Percentiles rank a stretch among this genome's conserved stretches.
These are phyloP conservation scores for Atta texana DNA, from an alignment of 1,140 invertebrate species.

Conservation along the genomic window DNA sequence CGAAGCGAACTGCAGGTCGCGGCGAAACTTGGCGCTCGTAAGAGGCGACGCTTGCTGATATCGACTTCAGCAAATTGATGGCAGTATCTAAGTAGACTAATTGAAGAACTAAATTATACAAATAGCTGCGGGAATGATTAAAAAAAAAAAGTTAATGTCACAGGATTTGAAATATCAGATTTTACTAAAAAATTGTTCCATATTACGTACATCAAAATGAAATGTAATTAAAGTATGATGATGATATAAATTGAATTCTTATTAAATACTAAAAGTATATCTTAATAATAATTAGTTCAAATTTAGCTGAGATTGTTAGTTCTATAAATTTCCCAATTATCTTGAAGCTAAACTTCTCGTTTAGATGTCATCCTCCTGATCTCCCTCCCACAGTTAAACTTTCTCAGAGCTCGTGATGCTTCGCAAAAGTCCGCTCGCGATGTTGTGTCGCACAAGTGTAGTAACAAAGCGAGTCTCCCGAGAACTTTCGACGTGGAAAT, in stretches of 20 bases:
- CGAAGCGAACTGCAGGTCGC: constrained; percentile 34
- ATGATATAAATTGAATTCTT: background rate
- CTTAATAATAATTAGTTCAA: background rate
- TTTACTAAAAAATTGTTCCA: background rate
- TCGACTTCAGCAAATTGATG: constrained; percentile 61
- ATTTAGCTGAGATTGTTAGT: background rate
- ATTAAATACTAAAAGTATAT: background rate
- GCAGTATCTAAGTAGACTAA: constrained; percentile 34
- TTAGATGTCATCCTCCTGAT: constrained; percentile 14
- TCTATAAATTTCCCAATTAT: constrained; percentile 5
- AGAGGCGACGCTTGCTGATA: constrained; percentile 52
- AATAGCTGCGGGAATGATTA: background rate
- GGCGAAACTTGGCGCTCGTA: constrained; percentile 52
- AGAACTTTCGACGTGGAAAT: constrained; percentile 77
- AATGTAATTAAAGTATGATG: background rate
- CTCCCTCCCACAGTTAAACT: constrained; percentile 15
- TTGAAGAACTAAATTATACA: constrained; percentile 19
- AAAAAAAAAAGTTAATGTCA: background rate
- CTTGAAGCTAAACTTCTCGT: constrained; percentile 20
- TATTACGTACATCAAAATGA: background rate
- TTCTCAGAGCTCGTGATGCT: constrained; percentile 9
- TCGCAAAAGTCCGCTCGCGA: constrained; percentile 53
- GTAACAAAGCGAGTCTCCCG: constrained; percentile 70
- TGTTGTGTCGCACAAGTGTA: constrained; percentile 49
- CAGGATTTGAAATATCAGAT: background rate